These are phyloP conservation scores for Eilema caniola DNA, from an alignment of 2,888 invertebrate genomes.

Conservation along the genomic window DNA sequence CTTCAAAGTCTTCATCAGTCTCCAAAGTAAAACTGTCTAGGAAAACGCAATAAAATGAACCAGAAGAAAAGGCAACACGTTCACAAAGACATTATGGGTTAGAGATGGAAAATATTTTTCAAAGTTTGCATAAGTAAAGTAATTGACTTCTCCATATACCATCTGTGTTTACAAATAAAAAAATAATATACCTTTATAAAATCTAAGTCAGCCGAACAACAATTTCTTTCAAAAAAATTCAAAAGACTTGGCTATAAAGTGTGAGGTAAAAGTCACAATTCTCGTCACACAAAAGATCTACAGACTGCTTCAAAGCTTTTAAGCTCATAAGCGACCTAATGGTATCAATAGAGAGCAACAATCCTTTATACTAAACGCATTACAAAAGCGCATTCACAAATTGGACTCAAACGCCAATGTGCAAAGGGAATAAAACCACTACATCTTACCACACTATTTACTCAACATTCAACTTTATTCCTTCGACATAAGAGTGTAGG, in stretches of 20 bases:
- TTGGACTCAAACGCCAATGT: slow-evolving; percentile 82
- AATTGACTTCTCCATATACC: background rate
- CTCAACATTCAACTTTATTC: slow-evolving; percentile 56
- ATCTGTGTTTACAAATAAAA: slow-evolving; percentile 2
- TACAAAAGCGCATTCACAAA: slow-evolving; percentile 80
- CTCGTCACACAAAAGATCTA: slow-evolving; percentile 28
- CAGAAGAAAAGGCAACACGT: too few relatives aligned
- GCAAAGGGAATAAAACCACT: slow-evolving; percentile 47
- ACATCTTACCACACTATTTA: background rate
- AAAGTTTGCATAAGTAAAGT: background rate
- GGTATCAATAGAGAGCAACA: slow-evolving; percentile 55
- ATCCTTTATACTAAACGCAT: slow-evolving; percentile 69
- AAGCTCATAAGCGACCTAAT: slow-evolving; percentile 49
- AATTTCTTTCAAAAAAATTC: background rate
- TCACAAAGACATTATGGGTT: too few relatives aligned
- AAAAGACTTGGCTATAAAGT: slow-evolving; percentile 7
- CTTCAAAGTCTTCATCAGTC: too few relatives aligned
- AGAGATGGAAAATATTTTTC: background rate
- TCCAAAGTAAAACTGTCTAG: too few relatives aligned
- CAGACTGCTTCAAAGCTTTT: slow-evolving; percentile 40
- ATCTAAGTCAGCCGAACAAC: background rate
- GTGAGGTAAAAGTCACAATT: slow-evolving; percentile 28
- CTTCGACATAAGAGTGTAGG: slow-evolving; percentile 42
- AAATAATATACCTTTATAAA: background rate
- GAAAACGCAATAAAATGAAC: too few relatives aligned